phyloP scores from a whole-genome alignment of 2,113 vertebrate genomes.

The Diadophis punctatus region DNA sequence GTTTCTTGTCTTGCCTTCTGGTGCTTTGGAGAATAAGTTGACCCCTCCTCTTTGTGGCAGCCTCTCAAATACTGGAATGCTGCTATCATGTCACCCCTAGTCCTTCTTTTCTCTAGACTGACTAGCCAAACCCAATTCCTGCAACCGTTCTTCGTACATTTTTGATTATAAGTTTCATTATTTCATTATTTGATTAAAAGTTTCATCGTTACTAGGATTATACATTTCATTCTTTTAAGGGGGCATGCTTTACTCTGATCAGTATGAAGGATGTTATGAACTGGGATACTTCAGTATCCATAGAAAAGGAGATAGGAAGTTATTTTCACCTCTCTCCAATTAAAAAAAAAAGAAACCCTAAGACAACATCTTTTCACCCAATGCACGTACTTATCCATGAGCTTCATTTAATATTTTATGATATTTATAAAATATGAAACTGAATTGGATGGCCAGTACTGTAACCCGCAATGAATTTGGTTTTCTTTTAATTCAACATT shows the following conservation, averaged over 20 bases:
- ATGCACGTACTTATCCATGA: background rate
- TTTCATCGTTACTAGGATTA: background rate
- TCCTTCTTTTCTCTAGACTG: background rate
- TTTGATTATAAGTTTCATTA: background rate
- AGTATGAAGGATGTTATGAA: background rate
- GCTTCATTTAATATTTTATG: background rate
- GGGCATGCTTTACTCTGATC: background rate
- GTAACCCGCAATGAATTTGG: slow-evolving; percentile 11
- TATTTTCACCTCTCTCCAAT: slow-evolving; percentile 26
- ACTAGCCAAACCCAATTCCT: background rate
- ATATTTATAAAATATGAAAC: background rate
- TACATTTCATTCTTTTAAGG: background rate
- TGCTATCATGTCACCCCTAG: no score
- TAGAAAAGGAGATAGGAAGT: background rate
- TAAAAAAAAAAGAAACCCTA: slow-evolving; percentile 1
- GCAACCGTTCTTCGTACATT: background rate
- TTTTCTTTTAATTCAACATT: background rate
- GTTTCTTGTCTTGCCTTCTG: background rate
- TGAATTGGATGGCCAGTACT: background rate
- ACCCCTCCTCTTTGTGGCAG: background rate
- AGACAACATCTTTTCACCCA: background rate
- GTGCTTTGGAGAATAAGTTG: background rate
- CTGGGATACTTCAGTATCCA: background rate
- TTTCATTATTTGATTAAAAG: background rate
- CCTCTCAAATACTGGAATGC: no score